Base-by-base conservation (phyloP, 2,888 invertebrate genomes). In the Drosophila prostipennis region DNA sequence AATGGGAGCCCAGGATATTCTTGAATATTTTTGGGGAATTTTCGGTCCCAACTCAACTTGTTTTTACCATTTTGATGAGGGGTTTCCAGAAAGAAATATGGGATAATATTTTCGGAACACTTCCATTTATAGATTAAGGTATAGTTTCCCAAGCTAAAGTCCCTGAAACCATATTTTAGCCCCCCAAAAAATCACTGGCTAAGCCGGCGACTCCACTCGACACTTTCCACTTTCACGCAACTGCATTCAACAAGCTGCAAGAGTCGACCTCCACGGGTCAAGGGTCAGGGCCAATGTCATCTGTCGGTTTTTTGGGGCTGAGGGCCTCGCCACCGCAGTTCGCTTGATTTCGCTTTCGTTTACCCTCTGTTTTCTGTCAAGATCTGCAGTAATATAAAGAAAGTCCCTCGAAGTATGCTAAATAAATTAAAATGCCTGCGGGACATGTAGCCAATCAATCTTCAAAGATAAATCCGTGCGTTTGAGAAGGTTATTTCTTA, bases 241-340 rank as follows among this genome's bases (percentile, higher is more conserved):
- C 39, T 57, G 84, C 70, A 78, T 83, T 74, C 80, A 80, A 80
- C 80, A 81, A 81, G 85, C 78, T 76, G 81, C 76, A 76, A 59
- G 46, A 23, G 48, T 69, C 73, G 80, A 84, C 81, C 80, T 78
- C 73, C 63, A 26, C 56, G 52, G 49, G 61, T 71, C 79, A 77
- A 39, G 54, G 49, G 64, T 71, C 79, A 77, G 43, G 75, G 77
- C 68, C 80, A 80, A 84, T 77, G 85, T 73, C 85, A 80, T 59
- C 37, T 32, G 39, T 32, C 42, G 32, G 40, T 43, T 63, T 59
- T 52, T 36, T n/a, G 42, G 59, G 43, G 59, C 13, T 43, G 43
- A 59, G 29, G 43, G 59, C 43, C 54, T 36, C 26, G 10, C 34
- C 37, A 37, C 23, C 37, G 37, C 46, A 32, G 46, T 46, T 46